phyloP scores from a whole-genome alignment of 1,140 invertebrate genomes.

The Drosophila neocordata region DNA sequence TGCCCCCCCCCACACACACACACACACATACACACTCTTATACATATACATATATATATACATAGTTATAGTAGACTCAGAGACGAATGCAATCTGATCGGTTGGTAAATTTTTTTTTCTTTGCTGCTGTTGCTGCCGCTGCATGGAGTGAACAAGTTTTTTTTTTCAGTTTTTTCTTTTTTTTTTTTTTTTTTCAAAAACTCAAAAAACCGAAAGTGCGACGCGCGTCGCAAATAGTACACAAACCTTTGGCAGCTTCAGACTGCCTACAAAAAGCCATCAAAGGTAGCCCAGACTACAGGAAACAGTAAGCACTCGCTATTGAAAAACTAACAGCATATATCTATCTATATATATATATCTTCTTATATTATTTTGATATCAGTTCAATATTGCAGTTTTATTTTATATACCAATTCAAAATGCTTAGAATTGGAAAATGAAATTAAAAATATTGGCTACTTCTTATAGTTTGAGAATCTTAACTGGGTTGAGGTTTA shows the following conservation, averaged over 20 bases:
- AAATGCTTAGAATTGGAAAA: too few species aligned
- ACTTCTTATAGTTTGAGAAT: too few species aligned
- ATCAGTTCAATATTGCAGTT: too few species aligned
- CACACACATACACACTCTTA: conserved; percentile 9
- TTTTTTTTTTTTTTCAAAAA: conserved; percentile 10
- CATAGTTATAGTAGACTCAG: conserved; percentile 1
- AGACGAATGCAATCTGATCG: conserved; percentile 71
- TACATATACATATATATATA: too few species aligned
- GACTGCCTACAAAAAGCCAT: conserved; percentile 35
- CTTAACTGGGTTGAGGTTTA: too few species aligned
- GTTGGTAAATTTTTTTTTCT: conserved; percentile 39
- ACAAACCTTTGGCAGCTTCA: conserved; percentile 62
- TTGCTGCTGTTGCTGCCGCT: conserved; percentile 41
- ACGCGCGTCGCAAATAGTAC: conserved; percentile 39
- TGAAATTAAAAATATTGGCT: too few species aligned
- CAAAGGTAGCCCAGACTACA: conserved; percentile 56
- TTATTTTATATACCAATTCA: too few species aligned
- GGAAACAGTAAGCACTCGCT: background rate
- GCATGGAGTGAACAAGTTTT: conserved; percentile 68
- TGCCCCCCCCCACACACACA: conserved; percentile 35
- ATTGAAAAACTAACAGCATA: background rate
- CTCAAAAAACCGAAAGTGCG: conserved; percentile 65
- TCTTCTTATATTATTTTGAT: too few species aligned
- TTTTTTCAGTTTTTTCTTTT: conserved; percentile 9
- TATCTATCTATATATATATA: too few species aligned